Percentiles rank a stretch among this genome's conserved stretches.
Conservation (phyloP, 2,113 vertebrate species). For the Budorcas taxicolor region DNA sequence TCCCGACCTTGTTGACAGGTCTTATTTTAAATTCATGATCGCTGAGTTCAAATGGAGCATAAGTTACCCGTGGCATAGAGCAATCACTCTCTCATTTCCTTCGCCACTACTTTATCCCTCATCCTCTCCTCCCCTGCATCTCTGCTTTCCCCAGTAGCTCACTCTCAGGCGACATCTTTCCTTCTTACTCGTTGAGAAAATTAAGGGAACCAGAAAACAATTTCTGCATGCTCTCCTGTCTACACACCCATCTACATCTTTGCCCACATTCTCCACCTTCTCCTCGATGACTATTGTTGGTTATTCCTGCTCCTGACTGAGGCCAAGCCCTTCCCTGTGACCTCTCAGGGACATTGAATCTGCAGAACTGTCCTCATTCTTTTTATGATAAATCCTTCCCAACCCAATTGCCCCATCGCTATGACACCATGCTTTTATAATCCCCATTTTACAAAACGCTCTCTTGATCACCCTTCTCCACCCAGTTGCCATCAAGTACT, state of each 20-base stretch:
- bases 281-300: background rate
- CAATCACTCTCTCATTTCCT: background rate
- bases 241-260: background rate
- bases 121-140: background rate
- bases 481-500: background rate
- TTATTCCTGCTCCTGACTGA: background rate
- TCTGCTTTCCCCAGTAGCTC: background rate
- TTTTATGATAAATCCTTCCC: background rate
- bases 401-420: background rate
- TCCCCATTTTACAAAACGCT: background rate
- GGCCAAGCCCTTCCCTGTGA: background rate
- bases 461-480: background rate
- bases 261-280: too few relatives aligned
- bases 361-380: background rate
- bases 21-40: constrained; percentile 15
- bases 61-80: background rate
- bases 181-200: background rate
- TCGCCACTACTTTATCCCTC: background rate
- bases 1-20: background rate
- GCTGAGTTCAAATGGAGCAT: background rate
- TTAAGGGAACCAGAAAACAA: background rate
- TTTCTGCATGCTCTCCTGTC: background rate
- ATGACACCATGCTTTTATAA: background rate
- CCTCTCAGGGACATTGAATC: background rate
- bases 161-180: background rate